Evolutionary conservation across 2,113 vertebrate species (phyloP).

Genomic region (human (Homo sapiens)): DNA sequence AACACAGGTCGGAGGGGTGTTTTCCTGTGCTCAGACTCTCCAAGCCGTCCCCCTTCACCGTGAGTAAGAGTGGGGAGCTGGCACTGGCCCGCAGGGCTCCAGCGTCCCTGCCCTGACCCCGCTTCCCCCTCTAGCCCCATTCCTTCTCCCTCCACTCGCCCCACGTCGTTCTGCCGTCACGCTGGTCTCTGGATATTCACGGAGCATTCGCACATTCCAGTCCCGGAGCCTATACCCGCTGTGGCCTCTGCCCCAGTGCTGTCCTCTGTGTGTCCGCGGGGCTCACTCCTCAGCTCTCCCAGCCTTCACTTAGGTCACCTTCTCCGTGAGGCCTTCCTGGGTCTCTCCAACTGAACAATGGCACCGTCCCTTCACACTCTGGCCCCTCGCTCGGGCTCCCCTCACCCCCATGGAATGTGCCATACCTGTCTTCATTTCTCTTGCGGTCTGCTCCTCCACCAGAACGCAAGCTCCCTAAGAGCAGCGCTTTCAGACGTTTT

Average conservation of each 20-base stretch:
- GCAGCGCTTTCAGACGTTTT: not conserved
- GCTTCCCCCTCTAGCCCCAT: not conserved
- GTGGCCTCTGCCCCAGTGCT: no score
- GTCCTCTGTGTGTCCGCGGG: no score
- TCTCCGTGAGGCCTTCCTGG: not conserved
- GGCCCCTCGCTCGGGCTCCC: not conserved
- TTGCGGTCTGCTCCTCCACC: not conserved
- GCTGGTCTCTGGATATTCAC: not conserved
- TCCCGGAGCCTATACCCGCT: no score
- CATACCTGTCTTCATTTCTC: not conserved
- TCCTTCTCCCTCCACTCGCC: not conserved
- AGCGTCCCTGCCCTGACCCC: fast-evolving
- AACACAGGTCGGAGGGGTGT: not conserved
- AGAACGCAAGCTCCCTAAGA: not conserved
- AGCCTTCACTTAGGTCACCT: not conserved
- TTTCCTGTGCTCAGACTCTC: not conserved
- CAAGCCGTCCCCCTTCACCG: not conserved
- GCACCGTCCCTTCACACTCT: not conserved
- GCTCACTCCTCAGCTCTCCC: not conserved
- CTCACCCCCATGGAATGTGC: not conserved
- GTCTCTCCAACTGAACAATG: no score
- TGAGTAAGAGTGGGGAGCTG: not conserved
- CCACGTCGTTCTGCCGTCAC: not conserved
- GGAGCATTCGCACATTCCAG: not conserved
- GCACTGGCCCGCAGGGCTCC: not conserved